phyloP scores from a whole-genome alignment of 2,888 invertebrate genomes.

The Synanthedon formicaeformis region DNA sequence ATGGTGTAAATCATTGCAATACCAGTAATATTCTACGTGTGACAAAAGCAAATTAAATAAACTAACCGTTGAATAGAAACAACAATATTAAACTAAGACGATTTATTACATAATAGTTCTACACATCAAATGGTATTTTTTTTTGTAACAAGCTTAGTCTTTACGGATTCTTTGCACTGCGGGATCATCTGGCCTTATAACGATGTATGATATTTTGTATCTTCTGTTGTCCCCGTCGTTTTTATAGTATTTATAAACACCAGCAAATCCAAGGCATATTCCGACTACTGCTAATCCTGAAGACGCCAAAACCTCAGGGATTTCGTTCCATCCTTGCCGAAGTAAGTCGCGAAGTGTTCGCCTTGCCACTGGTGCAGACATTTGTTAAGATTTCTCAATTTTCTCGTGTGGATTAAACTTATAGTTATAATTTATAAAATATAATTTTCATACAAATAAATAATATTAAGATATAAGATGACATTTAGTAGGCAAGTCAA shows the following conservation, averaged over 20 bases:
- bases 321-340: conserved; percentile 72
- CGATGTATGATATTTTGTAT: conserved; percentile 73
- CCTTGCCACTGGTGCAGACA: conserved; percentile 41
- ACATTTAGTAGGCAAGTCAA: too few species aligned
- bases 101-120: conserved; percentile 55
- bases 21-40: too few species aligned
- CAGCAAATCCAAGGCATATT: conserved; percentile 54
- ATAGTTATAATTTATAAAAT: neutral
- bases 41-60: too few species aligned
- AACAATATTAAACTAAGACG: conserved; percentile 12
- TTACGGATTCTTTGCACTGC: conserved; percentile 66
- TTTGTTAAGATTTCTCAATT: conserved; percentile 8
- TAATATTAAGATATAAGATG: too few species aligned
- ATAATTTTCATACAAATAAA: neutral
- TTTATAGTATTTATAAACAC: conserved; percentile 59
- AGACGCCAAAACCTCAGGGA: conserved; percentile 77
- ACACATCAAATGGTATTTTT: neutral
- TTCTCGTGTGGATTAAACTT: neutral
- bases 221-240: conserved; percentile 76
- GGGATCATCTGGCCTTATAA: conserved; percentile 78
- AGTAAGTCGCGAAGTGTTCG: conserved; percentile 44
- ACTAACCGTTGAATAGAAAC: neutral
- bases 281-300: conserved; percentile 72
- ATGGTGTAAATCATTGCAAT: too few species aligned
- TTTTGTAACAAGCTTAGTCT: conserved; percentile 38